These are phyloP conservation scores for Pseudoips prasinana DNA, from an alignment of 2,888 invertebrate genomes.

Conservation along the genomic window DNA sequence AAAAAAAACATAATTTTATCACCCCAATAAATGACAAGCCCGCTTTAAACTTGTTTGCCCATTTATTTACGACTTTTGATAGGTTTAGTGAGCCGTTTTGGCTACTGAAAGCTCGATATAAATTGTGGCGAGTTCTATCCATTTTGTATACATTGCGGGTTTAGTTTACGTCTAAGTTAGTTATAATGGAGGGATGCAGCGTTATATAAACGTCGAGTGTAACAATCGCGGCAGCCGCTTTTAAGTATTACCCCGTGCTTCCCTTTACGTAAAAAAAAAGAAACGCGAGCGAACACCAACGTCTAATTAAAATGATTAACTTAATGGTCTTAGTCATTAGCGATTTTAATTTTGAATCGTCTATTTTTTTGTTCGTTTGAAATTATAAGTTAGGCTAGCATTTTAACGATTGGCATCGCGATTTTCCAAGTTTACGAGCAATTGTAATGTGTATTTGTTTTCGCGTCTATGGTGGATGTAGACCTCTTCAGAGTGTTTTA, in stretches of 20 bases:
- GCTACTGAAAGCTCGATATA: constrained; percentile 16
- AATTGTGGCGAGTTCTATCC: constrained; percentile 13
- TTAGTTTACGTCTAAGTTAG: constrained; percentile 5
- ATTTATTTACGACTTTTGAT: constrained; percentile 30
- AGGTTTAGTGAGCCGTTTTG: constrained; percentile 10
- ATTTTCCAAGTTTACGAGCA: constrained; percentile 53
- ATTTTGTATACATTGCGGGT: constrained; percentile 14
- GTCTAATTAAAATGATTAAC: constrained; percentile 83
- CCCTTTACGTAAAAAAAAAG: constrained; percentile 45
- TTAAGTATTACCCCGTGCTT: constrained; percentile 22
- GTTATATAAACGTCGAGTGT: constrained; percentile 11
- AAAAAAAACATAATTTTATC: constrained; percentile 28
- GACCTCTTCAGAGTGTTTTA: no score
- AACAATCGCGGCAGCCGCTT: constrained; percentile 9
- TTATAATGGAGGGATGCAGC: constrained; percentile 11
- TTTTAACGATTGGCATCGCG: constrained; percentile 57
- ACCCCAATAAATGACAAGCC: constrained; percentile 26
- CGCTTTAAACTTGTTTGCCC: constrained; percentile 25
- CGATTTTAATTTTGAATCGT: constrained; percentile 78
- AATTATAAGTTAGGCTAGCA: constrained; percentile 60
- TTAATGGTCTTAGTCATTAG: constrained; percentile 82
- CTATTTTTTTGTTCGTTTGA: constrained; percentile 58
- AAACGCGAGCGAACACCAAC: constrained; percentile 65
- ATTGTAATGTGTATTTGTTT: constrained; percentile 39
- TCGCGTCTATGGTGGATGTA: background rate